A percentile compares a stretch with the other conserved stretches of the same genome.
Conservation (phyloP, 2,888 invertebrate species). For the Cremastinae sp. region DNA sequence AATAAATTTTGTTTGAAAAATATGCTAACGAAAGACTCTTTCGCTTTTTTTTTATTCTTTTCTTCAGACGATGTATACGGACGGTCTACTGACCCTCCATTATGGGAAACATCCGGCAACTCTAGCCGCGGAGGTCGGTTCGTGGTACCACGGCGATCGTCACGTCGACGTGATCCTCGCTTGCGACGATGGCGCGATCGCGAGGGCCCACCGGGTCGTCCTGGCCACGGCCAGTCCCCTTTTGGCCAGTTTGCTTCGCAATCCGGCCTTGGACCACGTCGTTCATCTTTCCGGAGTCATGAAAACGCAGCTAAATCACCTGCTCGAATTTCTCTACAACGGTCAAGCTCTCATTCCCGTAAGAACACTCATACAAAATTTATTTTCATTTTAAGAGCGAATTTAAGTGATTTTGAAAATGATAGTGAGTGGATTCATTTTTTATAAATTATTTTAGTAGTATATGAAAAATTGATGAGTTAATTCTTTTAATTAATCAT, state of each 20-base stretch:
- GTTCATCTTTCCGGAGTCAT: constrained; percentile 92
- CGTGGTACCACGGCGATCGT: constrained; percentile 92
- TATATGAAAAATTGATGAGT: no score
- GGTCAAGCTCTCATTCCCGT: constrained; percentile 92
- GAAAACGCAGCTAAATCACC: constrained; percentile 89
- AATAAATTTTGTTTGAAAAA: no score
- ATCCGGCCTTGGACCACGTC: constrained; percentile 81
- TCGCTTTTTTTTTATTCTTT: constrained; percentile 27
- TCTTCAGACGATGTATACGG: constrained; percentile 82
- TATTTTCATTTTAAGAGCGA: not conserved
- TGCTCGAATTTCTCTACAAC: constrained; percentile 92
- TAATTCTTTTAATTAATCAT: no score
- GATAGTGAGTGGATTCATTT: no score
- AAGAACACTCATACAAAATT: constrained; percentile 65
- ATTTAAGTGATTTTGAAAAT: no score
- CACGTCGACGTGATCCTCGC: constrained; percentile 93
- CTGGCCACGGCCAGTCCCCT: constrained; percentile 94
- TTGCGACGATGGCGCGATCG: constrained; percentile 91
- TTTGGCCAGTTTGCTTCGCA: constrained; percentile 84
- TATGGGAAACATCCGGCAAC: constrained; percentile 97
- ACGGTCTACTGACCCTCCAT: constrained; percentile 91
- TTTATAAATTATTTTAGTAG: no score
- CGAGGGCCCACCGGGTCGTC: constrained; percentile 92
- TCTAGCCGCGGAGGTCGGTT: constrained; percentile 94
- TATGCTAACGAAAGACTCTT: not conserved